Percentiles rank a stretch among this genome's conserved stretches.
phyloP scores from a whole-genome alignment of 2,797 vertebrate genomes.

The Lacerta bilineata region DNA sequence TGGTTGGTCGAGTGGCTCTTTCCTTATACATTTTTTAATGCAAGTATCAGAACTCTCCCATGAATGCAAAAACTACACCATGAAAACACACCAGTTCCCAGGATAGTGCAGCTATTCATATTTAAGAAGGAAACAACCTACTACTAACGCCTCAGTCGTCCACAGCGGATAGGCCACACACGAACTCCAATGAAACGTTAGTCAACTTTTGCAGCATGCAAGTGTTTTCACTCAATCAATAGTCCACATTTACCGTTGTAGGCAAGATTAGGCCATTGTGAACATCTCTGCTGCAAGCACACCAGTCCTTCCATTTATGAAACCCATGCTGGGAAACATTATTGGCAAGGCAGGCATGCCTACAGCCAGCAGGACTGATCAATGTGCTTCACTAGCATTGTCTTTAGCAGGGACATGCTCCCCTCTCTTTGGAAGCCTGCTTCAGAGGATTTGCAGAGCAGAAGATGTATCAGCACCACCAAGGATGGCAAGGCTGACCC shows the following conservation, averaged over 20 bases:
- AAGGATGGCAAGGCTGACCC: conserved; percentile 60
- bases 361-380: conserved; percentile 64
- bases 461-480: conserved; percentile 50
- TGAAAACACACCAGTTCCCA: conserved; percentile 38
- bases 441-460: conserved; percentile 57
- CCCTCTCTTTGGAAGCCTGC: conserved; percentile 50
- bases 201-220: background rate
- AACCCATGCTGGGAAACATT: conserved; percentile 47
- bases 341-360: conserved; percentile 57
- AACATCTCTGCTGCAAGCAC: conserved; percentile 42
- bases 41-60: conserved; percentile 49
- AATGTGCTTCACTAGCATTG: conserved; percentile 53
- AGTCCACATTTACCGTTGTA: conserved; percentile 5
- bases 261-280: conserved; percentile 42
- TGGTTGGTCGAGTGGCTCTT: conserved; percentile 32
- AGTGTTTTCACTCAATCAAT: conserved; percentile 11
- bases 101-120: background rate
- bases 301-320: conserved; percentile 56
- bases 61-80: conserved; percentile 53
- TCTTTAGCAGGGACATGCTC: conserved; percentile 51
- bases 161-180: background rate
- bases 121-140: background rate
- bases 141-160: background rate
- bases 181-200: conserved; percentile 14
- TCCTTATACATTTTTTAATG: conserved; percentile 19